These are phyloP conservation scores for Dasypogon diadema DNA, from an alignment of 2,888 invertebrate species.

Conservation along the genomic window DNA sequence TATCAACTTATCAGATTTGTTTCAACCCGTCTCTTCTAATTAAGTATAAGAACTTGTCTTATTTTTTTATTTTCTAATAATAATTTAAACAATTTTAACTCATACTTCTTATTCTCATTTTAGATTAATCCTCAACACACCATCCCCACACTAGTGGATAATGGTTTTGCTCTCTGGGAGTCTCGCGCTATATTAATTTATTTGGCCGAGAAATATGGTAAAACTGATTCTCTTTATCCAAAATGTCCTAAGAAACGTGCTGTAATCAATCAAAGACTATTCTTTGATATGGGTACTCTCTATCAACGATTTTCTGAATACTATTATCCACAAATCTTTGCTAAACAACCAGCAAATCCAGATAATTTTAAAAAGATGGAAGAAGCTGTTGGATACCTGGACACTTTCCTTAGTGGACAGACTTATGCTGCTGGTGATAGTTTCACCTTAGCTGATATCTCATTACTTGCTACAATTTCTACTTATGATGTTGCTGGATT, in stretches of 20 bases:
- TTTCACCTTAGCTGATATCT: slow-evolving; percentile 83
- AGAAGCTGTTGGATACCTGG: slow-evolving; percentile 76
- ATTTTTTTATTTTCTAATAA: too few relatives aligned
- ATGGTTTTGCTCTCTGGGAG: slow-evolving; percentile 85
- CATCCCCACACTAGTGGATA: slow-evolving; percentile 86
- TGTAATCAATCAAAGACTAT: slow-evolving; percentile 81
- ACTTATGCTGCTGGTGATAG: slow-evolving; percentile 79
- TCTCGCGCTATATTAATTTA: slow-evolving; percentile 87
- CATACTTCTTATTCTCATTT: slow-evolving; percentile 26
- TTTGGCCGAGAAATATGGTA: slow-evolving; percentile 83
- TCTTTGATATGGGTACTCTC: slow-evolving; percentile 83
- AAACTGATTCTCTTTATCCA: slow-evolving; percentile 80
- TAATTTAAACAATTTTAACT: too few relatives aligned
- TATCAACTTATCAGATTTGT: too few relatives aligned
- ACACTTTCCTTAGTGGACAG: slow-evolving; percentile 79
- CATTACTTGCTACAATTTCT: slow-evolving; percentile 77
- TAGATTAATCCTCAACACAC: slow-evolving; percentile 88
- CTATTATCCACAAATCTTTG: slow-evolving; percentile 76
- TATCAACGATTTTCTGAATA: slow-evolving; percentile 78
- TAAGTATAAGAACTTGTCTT: too few relatives aligned
- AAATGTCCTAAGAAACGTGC: slow-evolving; percentile 83
- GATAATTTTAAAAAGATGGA: slow-evolving; percentile 78
- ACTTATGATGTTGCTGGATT: slow-evolving; percentile 77
- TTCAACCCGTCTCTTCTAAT: too few relatives aligned
- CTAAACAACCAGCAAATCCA: slow-evolving; percentile 74